A percentile compares a stretch with the other conserved stretches of the same genome.
These are phyloP conservation scores for Ibidorhyncha struthersii DNA, from an alignment of 2,113 vertebrate species.

Conservation along the genomic window DNA sequence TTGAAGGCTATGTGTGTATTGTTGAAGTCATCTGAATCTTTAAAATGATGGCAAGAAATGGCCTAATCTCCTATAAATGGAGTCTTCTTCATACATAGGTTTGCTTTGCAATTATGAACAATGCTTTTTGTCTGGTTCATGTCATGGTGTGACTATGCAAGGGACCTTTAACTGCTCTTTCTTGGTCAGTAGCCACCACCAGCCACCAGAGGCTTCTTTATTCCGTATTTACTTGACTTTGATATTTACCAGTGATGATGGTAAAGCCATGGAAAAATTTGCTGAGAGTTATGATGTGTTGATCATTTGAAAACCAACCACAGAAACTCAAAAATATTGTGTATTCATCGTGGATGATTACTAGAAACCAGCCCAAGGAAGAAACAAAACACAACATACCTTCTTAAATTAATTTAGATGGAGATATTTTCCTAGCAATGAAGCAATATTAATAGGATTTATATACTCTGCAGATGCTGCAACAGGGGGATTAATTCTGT, in stretches of 20 bases:
- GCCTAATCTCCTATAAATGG: not conserved
- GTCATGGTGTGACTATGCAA: not conserved
- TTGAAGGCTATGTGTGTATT: not conserved
- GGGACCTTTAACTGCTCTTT: not conserved
- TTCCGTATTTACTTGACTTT: not conserved
- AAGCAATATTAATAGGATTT: not conserved
- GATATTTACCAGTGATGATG: not conserved
- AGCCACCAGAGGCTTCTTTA: not conserved
- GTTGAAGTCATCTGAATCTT: not conserved
- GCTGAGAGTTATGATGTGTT: not conserved
- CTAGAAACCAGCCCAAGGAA: not conserved
- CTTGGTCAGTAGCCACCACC: not conserved
- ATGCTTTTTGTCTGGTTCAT: not conserved
- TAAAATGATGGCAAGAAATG: not conserved
- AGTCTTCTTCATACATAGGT: not conserved
- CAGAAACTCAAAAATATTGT: not conserved
- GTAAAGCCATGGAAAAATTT: not conserved
- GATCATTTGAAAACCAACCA: not conserved
- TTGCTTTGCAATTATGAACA: not conserved
- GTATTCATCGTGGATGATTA: not conserved
- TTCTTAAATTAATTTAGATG: not conserved
- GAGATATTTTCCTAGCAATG: not conserved
- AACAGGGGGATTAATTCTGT: not conserved
- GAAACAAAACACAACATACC: rapidly evolving
- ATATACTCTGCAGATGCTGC: not conserved